Evolutionary conservation across 2,888 invertebrate genomes (phyloP).

Genomic region (Sepioteuthis lessoniana): DNA sequence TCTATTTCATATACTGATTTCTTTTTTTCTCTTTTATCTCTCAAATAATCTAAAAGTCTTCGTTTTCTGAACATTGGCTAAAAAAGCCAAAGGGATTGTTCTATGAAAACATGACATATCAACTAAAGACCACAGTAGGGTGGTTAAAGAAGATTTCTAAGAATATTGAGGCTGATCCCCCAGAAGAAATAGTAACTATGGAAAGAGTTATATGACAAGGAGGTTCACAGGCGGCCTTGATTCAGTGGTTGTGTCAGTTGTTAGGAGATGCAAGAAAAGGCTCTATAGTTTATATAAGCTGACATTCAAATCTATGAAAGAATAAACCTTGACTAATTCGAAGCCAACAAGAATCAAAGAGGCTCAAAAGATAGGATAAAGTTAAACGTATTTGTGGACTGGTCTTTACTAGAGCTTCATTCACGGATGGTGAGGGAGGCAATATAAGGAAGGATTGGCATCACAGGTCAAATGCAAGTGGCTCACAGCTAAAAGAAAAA

Average conservation of each 20-base stretch:
- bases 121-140: not conserved
- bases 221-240: not conserved
- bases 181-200: not conserved
- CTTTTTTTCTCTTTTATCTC: not conserved
- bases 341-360: not conserved
- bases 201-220: not conserved
- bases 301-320: not conserved
- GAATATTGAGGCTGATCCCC: not conserved
- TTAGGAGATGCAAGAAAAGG: not conserved
- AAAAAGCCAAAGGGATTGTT: not conserved
- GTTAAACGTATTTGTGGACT: not conserved
- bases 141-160: not conserved
- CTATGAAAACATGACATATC: not conserved
- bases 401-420: not conserved
- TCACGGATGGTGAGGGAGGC: not conserved
- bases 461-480: not conserved
- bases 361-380: not conserved
- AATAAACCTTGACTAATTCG: slow-evolving; percentile 13
- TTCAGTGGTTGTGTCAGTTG: not conserved
- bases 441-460: not conserved
- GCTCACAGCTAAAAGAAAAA: not conserved
- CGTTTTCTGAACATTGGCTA: not conserved
- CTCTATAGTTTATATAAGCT: not conserved
- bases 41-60: not conserved
- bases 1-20: not conserved